A percentile compares a stretch with the other conserved stretches of the same genome.
These are phyloP conservation scores for Cremastobaeus sp. DNA, from an alignment of 2,888 invertebrate genomes.

Conservation along the genomic window DNA sequence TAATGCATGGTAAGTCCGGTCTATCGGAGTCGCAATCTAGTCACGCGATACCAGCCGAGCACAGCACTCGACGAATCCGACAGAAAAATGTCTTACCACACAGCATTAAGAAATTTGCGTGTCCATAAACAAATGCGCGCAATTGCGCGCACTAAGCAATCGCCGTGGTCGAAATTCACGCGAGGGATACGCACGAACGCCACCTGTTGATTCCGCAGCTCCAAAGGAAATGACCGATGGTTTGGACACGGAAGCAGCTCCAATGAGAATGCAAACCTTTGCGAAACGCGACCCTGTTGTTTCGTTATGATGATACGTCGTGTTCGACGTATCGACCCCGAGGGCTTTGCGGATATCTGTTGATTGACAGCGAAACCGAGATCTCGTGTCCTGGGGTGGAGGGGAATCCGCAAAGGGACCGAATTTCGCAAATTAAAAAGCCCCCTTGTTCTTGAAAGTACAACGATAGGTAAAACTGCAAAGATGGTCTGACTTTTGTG, in stretches of 20 bases:
- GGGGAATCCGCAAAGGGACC: slow-evolving; percentile 9
- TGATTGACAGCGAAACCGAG: slow-evolving; percentile 20
- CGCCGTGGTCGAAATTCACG: slow-evolving; percentile 41
- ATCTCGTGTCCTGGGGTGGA: neutral
- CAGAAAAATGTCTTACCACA: slow-evolving; percentile 34
- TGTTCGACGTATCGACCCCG: neutral
- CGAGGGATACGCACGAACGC: slow-evolving; percentile 64
- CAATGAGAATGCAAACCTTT: slow-evolving; percentile 29
- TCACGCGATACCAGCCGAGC: slow-evolving; percentile 36
- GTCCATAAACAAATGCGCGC: neutral
- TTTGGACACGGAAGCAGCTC: slow-evolving; percentile 62
- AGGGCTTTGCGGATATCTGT: no score
- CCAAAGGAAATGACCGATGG: slow-evolving; percentile 71
- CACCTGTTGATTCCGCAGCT: slow-evolving; percentile 75
- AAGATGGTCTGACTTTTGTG: no score
- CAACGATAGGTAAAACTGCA: no score
- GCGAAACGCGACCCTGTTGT: slow-evolving; percentile 19
- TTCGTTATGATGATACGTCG: slow-evolving; percentile 3
- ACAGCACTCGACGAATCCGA: slow-evolving; percentile 21
- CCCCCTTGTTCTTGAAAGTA: no score
- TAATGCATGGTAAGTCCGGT: slow-evolving; percentile 9
- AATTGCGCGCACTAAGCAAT: neutral
- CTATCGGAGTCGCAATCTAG: slow-evolving; percentile 20
- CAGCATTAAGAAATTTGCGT: slow-evolving; percentile 23
- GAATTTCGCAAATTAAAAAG: slow-evolving; percentile 15